Base-by-base conservation (phyloP, 37 sponge, comb jelly and placozoan species). In the Aphrocallistes beatrix region DNA sequence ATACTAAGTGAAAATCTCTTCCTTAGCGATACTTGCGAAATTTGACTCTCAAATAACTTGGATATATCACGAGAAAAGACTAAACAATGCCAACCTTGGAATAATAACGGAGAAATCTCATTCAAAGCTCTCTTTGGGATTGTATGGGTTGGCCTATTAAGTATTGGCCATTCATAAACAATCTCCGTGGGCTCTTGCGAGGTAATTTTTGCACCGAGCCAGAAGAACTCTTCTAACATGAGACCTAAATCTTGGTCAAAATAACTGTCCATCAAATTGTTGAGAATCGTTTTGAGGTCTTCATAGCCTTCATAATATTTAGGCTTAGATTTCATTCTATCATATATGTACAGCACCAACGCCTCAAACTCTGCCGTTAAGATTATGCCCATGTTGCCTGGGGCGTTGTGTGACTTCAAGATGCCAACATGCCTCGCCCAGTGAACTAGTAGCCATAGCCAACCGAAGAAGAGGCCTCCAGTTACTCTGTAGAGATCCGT, bases 351-450 rank as follows among this genome's bases (percentile, higher is more conserved):
- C 3, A 60, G 21, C 3, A 30, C 75, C n/a, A 60, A 28, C n/a
- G 75, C 75, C n/a, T 60, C 75, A 28, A 60, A 60, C n/a, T 60
- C 75, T 13, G 75, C 75, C 10, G 75, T 60, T 60, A 32, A 32
- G 21, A 60, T 60, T 25, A 60, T 13, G 28, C 75, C 75, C n/a
- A 30, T 60, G 75, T 60, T 60, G 6, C n/a, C 75, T 60, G 10
- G 75, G 10, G 75, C n/a, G 34, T 30, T 60, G n/a, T 60, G 34
- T 25, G n/a, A 60, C n/a, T 60, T 60, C 3, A 60, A 30, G 8
- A 60, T 60, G 25, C 75, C 75, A 25, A 60, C 75, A 60, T 60
- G 75, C n/a, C 75, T 60, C 8, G 75, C 75, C 75, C 75, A 60
- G 34, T 60, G 75, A 8, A 60, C 75, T 19, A 60, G 10, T 3